Evolutionary conservation across 2,888 invertebrate genomes (phyloP).

Genomic region (Drosophila paranaensis): DNA sequence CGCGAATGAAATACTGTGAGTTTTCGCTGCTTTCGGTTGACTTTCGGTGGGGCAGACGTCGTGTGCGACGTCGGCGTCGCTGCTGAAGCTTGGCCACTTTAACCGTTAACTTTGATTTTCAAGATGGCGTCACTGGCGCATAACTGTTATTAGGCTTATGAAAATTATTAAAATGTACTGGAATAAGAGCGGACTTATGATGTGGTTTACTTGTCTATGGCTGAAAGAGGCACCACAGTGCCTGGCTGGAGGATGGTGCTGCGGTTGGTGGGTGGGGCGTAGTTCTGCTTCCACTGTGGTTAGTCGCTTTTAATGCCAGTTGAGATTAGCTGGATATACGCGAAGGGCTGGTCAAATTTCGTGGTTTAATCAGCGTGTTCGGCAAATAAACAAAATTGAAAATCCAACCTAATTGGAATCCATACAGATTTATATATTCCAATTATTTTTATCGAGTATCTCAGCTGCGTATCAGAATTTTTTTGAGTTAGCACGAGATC

Average conservation of each 20-base stretch:
- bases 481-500: background rate
- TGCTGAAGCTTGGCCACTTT: slow-evolving; percentile 50
- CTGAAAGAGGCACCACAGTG: slow-evolving; percentile 2
- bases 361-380: background rate
- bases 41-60: slow-evolving; percentile 38
- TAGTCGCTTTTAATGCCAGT: slow-evolving; percentile 12
- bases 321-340: slow-evolving; percentile 19
- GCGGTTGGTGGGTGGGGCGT: background rate
- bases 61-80: slow-evolving; percentile 10
- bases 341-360: slow-evolving; percentile 7
- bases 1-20: slow-evolving; percentile 66
- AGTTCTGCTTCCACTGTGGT: slow-evolving; percentile 4
- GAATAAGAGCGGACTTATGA: slow-evolving; percentile 66
- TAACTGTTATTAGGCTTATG: slow-evolving; percentile 77
- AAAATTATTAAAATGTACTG: slow-evolving; percentile 70
- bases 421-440: background rate
- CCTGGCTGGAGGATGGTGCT: too few species aligned
- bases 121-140: slow-evolving; percentile 69
- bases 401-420: background rate
- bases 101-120: slow-evolving; percentile 72
- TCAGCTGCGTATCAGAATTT: background rate
- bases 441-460: background rate
- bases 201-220: slow-evolving; percentile 59
- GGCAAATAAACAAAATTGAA: slow-evolving; percentile 7
- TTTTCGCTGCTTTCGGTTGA: slow-evolving; percentile 50